Conservation (phyloP, 2,888 invertebrate genomes). For the Stenchaetothrips biformis region DNA sequence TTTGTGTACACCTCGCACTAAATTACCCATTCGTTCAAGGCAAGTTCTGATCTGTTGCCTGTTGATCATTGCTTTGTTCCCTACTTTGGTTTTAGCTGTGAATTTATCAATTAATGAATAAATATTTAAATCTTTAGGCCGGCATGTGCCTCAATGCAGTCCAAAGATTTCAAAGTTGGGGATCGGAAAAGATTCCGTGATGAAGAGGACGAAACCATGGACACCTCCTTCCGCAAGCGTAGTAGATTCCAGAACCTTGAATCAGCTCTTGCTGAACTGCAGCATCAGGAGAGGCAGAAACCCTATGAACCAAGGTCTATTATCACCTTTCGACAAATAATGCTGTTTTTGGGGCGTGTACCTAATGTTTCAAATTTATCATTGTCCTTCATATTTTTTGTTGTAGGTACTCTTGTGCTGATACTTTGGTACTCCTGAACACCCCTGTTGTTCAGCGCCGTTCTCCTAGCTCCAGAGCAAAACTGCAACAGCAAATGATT, state of each 20-base stretch:
- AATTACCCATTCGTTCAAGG: neutral
- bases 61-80: neutral
- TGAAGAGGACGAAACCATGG: neutral
- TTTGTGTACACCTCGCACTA: neutral
- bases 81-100: neutral
- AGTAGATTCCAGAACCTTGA: constrained; percentile 10
- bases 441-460: constrained; percentile 8
- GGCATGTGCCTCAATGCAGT: neutral
- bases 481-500: constrained; percentile 14
- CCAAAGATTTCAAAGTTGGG: neutral
- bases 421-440: neutral
- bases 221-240: neutral
- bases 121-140: neutral
- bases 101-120: neutral
- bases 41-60: neutral
- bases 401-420: neutral
- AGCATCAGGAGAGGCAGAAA: neutral
- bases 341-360: neutral
- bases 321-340: neutral
- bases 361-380: neutral
- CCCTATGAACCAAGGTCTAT: neutral
- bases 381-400: neutral
- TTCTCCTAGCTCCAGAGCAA: neutral
- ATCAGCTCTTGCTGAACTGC: neutral
- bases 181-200: neutral